phyloP scores from a whole-genome alignment of 37 sponge, comb jelly and placozoan genomes.

The Halichondria panicea region DNA sequence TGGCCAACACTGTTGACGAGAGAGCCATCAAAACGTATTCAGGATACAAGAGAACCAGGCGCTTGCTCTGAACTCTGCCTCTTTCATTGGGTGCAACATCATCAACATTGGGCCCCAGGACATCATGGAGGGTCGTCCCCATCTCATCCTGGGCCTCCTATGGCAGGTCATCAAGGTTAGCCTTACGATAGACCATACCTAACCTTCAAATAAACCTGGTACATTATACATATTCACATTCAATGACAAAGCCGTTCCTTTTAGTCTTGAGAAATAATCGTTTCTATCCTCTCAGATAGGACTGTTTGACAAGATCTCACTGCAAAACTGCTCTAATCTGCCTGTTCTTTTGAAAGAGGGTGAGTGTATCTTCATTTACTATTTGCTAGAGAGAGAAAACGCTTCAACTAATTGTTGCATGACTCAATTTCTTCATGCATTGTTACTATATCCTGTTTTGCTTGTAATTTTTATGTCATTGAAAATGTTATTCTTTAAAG shows the following conservation, averaged over 20 bases:
- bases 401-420: too few species aligned
- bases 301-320: constrained; percentile 87
- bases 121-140: constrained; percentile 71
- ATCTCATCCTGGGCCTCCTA: constrained; percentile 83
- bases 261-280: too few species aligned
- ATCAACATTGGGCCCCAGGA: constrained; percentile 92
- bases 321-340: constrained; percentile 80
- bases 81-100: constrained; percentile 89
- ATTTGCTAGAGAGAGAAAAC: too few species aligned
- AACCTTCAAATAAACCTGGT: too few species aligned
- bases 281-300: constrained; percentile 58
- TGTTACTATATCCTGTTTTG: too few species aligned
- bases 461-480: too few species aligned
- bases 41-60: constrained; percentile 87
- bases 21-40: constrained; percentile 82
- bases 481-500: too few species aligned
- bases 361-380: too few species aligned
- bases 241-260: too few species aligned
- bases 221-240: too few species aligned
- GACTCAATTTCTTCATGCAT: too few species aligned
- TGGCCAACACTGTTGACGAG: constrained; percentile 85
- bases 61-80: constrained; percentile 83
- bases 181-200: too few species aligned
- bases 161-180: constrained; percentile 86
- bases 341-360: constrained; percentile 72